These are phyloP conservation scores for Propithecus perrieri DNA, from an alignment of 2,797 vertebrate species.

Conservation along the genomic window DNA sequence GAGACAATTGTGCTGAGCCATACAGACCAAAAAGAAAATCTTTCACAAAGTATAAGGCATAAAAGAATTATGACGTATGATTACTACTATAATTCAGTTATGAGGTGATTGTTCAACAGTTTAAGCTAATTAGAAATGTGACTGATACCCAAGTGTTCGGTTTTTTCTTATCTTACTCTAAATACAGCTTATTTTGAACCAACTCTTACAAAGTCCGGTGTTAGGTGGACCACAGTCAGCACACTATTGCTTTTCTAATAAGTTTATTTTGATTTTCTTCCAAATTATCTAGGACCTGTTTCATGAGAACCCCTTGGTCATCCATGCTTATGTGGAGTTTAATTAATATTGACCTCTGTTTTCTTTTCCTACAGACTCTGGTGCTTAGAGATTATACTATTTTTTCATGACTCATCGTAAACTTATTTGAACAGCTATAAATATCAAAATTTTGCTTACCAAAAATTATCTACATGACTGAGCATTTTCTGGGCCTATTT, in stretches of 20 bases:
- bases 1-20: not conserved
- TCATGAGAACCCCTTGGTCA: not conserved
- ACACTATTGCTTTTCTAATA: not conserved
- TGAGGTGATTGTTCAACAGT: not conserved
- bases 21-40: not conserved
- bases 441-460: not conserved
- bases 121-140: slow-evolving; percentile 2
- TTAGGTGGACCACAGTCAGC: not conserved
- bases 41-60: not conserved
- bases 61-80: slow-evolving; percentile 4
- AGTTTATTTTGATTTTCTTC: slow-evolving; percentile 15
- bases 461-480: not conserved
- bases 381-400: not conserved
- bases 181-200: not conserved
- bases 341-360: not conserved
- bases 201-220: not conserved
- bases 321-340: not conserved
- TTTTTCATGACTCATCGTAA: slow-evolving; percentile 3
- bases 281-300: not conserved
- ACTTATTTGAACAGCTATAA: slow-evolving; percentile 23
- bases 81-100: not conserved
- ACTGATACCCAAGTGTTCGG: not conserved
- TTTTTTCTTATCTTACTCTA: slow-evolving; percentile 1
- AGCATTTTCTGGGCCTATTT: not conserved
- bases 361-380: not conserved